Evolutionary conservation across 2,888 invertebrate species (phyloP).

Genomic region (Capitulum mitella): DNA sequence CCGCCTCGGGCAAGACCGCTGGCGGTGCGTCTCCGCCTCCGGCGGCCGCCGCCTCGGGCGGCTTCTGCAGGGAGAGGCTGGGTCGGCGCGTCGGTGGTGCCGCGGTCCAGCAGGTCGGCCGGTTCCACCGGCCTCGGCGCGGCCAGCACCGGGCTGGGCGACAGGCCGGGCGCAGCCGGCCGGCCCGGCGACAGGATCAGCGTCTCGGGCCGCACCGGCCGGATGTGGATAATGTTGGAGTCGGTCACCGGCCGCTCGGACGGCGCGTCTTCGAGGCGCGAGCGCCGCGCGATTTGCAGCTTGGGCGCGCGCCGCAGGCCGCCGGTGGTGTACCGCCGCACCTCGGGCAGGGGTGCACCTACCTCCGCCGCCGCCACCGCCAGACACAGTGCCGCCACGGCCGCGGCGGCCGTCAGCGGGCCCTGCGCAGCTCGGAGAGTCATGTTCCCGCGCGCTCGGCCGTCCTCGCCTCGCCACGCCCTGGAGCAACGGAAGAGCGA

Average conservation of each 20-base stretch:
- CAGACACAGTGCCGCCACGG: not conserved
- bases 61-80: not conserved
- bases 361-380: not conserved
- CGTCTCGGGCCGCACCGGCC: not conserved
- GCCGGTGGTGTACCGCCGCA: constrained; percentile 9
- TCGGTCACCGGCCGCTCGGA: no score
- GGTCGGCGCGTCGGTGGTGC: not conserved
- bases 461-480: no score
- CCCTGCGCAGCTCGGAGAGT: not conserved
- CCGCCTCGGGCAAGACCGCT: not conserved
- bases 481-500: no score
- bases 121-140: not conserved
- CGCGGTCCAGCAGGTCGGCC: not conserved
- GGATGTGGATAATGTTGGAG: not conserved
- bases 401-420: not conserved
- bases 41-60: not conserved
- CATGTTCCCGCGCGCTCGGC: not conserved
- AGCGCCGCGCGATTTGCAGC: not conserved
- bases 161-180: not conserved
- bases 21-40: not conserved
- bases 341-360: not conserved
- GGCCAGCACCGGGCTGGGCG: not conserved
- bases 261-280: not conserved
- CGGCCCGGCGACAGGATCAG: not conserved
- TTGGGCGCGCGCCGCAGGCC: not conserved